Evolutionary conservation across 2,113 vertebrate species (phyloP).

Genomic region (Labeo rohita): DNA sequence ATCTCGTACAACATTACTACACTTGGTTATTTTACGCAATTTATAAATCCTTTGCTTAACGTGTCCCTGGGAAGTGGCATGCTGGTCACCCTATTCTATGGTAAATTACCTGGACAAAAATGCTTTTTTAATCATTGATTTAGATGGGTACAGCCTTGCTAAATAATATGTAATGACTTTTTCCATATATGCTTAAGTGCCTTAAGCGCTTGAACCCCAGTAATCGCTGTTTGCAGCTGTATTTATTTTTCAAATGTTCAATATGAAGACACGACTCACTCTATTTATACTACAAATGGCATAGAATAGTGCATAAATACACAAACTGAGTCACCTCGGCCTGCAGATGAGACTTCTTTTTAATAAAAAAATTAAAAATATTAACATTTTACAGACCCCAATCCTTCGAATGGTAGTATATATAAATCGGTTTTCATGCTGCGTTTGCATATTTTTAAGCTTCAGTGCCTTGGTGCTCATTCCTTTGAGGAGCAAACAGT

Average conservation of each 20-base stretch:
- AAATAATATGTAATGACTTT: too few species aligned
- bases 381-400: neutral
- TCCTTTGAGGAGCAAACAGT: neutral
- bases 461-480: neutral
- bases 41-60: too few species aligned
- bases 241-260: neutral
- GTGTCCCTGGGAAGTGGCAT: too few species aligned
- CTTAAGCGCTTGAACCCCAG: too few species aligned
- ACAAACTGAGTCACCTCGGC: neutral
- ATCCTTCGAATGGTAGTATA: neutral
- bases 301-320: neutral
- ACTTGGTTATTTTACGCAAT: too few species aligned
- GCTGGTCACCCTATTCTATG: too few species aligned
- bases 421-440: neutral
- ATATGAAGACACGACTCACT: neutral
- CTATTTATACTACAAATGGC: conserved; percentile 11
- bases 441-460: neutral
- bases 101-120: too few species aligned
- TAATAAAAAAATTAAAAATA: neutral
- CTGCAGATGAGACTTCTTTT: neutral
- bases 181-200: too few species aligned
- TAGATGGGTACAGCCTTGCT: too few species aligned
- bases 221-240: too few species aligned
- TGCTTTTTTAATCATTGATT: too few species aligned
- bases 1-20: too few species aligned